Conservation (phyloP, 2,888 invertebrate species). For the Neoascia interrupta region DNA sequence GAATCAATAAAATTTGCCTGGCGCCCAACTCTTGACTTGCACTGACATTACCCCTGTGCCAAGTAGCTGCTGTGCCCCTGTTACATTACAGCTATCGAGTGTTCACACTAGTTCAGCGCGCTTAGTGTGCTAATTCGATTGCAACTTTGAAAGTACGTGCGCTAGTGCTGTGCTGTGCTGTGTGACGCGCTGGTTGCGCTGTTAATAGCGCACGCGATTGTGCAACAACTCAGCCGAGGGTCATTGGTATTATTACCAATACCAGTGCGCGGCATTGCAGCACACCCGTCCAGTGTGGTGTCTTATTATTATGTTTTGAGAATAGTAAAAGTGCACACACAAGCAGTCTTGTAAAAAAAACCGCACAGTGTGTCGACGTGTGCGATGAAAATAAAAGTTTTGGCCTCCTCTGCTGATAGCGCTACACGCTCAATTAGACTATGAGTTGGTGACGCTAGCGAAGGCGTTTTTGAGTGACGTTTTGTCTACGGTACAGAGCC, state of each 20-base stretch:
- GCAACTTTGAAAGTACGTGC: constrained; percentile 52
- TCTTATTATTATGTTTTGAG: not conserved
- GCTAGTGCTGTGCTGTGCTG: no score
- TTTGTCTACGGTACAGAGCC: constrained; percentile 36
- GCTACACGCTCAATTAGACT: constrained; percentile 13
- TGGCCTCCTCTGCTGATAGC: constrained; percentile 44
- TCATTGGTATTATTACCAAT: constrained; percentile 14
- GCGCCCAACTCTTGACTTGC: constrained; percentile 15
- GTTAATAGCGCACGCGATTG: constrained; percentile 32
- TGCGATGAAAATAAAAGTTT: constrained; percentile 64
- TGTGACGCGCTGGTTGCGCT: constrained; percentile 43
- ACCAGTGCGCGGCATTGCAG: not conserved
- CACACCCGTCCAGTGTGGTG: not conserved
- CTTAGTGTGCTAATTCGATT: constrained; percentile 46
- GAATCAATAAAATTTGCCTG: constrained; percentile 30
- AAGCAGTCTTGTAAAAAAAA: not conserved
- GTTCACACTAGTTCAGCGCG: not conserved
- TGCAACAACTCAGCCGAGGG: constrained; percentile 42
- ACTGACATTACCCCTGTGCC: not conserved
- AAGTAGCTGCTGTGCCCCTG: not conserved
- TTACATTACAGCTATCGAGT: constrained; percentile 10
- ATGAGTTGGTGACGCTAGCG: constrained; percentile 2
- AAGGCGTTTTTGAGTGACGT: constrained; percentile 39
- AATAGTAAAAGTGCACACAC: not conserved
- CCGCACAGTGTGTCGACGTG: not conserved